Base-by-base conservation (phyloP, 2,113 vertebrate species). In the Osmerus mordax region DNA sequence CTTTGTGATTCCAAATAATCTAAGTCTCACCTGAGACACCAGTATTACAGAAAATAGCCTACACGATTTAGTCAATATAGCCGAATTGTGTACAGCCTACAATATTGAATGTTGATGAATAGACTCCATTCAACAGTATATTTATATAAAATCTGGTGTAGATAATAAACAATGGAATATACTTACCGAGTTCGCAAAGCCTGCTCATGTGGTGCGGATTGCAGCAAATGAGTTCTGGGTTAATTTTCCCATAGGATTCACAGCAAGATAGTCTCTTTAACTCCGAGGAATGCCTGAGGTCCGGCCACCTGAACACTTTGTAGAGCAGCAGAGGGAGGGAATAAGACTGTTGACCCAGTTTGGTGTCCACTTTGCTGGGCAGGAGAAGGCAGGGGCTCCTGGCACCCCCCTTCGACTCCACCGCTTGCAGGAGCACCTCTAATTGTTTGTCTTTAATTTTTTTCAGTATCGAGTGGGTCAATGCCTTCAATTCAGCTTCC, bases 171-270 rank as follows among this genome's bases (percentile, higher is more conserved):
- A 2, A 47, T 47, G 41, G 41, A 25, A 16, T 55, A 2, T 70
- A 77, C 93, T 90, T 89, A 98, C 97, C 96, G 85, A 98, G 93
- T 90, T 98, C 97, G 90, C 96, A 96, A 81, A 98, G 95, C 81
- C 95, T 88, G 91, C 96, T 98, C 92, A 98, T 96, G 92, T 98
- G 97, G 90, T 97, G 95, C 79, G 97, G 96, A 89, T 98, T 98
- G 93, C 96, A 97, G 94, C 96, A 98, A 85, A 96, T 92, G 55
- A 96, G 91, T 87, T 97, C 96, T 72, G 95, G 87, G 92, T 95
- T 96, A 81, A 89, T 91, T 87, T 96, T 95, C 88, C 96, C 90
- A 87, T 96, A 97, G 77, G 96, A 96, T 90, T 98, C 96, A 92
- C 97, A 98, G 94, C 94, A 94, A 83, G 92, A 94, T 75, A 98